Conservation (phyloP, 2,797 vertebrate genomes). For the Lithobates sylvaticus region DNA sequence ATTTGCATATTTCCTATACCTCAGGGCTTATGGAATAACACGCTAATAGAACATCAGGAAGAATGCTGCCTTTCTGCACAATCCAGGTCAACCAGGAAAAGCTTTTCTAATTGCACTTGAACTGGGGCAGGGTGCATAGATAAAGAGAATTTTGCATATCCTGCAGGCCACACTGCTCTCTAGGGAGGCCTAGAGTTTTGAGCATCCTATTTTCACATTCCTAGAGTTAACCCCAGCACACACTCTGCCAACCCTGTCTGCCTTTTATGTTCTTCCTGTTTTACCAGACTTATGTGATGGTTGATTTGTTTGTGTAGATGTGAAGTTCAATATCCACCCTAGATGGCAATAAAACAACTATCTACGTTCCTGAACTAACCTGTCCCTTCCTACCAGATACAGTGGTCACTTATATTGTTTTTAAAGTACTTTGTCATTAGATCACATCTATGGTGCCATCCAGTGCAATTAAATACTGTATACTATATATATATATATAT, state of each 20-base stretch:
- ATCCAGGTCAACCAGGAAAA: background rate
- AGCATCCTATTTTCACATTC: slow-evolving; percentile 32
- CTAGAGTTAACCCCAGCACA: slow-evolving; percentile 9
- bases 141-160: slow-evolving; percentile 12
- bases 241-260: background rate
- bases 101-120: background rate
- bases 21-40: background rate
- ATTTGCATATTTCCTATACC: slow-evolving; percentile 1
- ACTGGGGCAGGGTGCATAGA: slow-evolving; percentile 2
- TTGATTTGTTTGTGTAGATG: background rate
- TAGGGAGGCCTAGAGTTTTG: slow-evolving; percentile 1
- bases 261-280: slow-evolving; percentile 25
- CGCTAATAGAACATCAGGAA: background rate
- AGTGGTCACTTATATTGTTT: background rate
- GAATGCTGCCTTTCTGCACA: background rate
- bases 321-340: background rate
- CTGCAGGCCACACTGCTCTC: slow-evolving; percentile 14
- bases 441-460: background rate
- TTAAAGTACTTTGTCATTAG: background rate
- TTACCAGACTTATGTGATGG: background rate
- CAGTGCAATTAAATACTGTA: background rate
- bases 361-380: background rate
- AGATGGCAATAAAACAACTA: background rate
- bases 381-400: background rate
- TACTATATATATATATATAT: too few relatives aligned